Evolutionary conservation across 2,113 vertebrate genomes (phyloP).

Genomic region (Clarias magur): DNA sequence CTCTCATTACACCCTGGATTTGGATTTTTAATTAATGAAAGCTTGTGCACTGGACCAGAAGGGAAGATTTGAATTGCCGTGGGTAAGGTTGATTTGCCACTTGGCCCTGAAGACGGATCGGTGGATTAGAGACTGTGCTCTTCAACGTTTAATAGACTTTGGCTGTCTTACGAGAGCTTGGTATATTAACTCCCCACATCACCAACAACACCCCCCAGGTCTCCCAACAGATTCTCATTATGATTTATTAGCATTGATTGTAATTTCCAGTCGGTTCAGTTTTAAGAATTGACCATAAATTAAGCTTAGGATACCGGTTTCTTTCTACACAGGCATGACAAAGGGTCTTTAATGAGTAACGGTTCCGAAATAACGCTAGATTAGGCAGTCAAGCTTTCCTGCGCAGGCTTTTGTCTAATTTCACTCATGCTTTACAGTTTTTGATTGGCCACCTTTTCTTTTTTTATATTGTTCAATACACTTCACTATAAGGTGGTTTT

Average conservation of each 20-base stretch:
- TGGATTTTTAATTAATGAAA: constrained; percentile 61
- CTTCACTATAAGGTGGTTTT: constrained; percentile 46
- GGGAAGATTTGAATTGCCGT: not conserved
- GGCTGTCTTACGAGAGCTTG: constrained; percentile 19
- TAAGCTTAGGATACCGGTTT: constrained; percentile 58
- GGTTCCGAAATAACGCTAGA: not conserved
- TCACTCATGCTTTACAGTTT: constrained; percentile 39
- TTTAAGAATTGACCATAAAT: constrained; percentile 64
- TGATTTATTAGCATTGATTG: constrained; percentile 71
- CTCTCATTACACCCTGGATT: constrained; percentile 52
- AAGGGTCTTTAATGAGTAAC: constrained; percentile 57
- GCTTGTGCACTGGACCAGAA: constrained; percentile 15
- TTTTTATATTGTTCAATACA: no score
- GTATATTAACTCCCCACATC: constrained; percentile 46
- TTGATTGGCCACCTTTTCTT: constrained; percentile 24
- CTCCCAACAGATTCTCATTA: constrained; percentile 60
- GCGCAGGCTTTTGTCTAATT: constrained; percentile 46
- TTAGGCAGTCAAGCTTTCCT: constrained; percentile 36
- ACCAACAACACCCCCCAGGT: not conserved
- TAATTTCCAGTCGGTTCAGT: constrained; percentile 65
- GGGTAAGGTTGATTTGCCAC: constrained; percentile 1
- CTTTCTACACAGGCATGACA: constrained; percentile 54
- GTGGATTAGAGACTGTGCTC: constrained; percentile 62
- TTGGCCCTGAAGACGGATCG: constrained; percentile 14
- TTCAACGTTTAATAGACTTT: constrained; percentile 64